Evolutionary conservation across 2,888 invertebrate genomes (phyloP), one percentile per base, ranked within the genome.

Genomic region (Xestoiulus laeticollis): DNA sequence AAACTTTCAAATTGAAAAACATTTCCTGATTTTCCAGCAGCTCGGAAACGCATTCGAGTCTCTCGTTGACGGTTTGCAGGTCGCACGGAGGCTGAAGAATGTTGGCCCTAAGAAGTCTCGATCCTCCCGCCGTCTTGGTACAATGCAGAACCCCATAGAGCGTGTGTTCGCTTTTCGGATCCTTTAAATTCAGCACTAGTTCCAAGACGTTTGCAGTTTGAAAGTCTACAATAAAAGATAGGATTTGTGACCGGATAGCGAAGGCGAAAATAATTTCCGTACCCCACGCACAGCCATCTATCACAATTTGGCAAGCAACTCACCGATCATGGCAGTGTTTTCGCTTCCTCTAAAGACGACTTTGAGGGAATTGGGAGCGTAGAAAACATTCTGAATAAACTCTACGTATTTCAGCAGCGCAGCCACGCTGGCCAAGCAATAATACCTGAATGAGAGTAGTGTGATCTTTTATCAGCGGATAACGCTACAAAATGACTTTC

Each of bases 351-450:
- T 95, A 91, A 96, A 98, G 90, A 95, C 95, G 48, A 98, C 94
- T 92, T 95, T 96, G 89, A 98, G 92, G 0, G 97, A 95, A 90
- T 94, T 94, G 87, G 94, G 94, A 0, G 95, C 94, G 92, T 96
- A 97, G 26, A 95, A 93, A 26, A 96, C 93, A 89, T 95, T 95
- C 90, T 96, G 95, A 88, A 95, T 94, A 90, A 94, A 95, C 92
- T 98, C 97, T 0, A 97, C 94, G 91, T 97, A 98, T 91, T 95
- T 96, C 5, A 98, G 91, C 3, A 98, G 93, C 4, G 97, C 98
- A 22, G 96, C 94, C n/a, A 95, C 95, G 0, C 98, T 95, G 14
- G 97, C 95, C 87, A 98, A 91, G 19, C 96, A 96, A 91, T 97
- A 97, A 92, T 96, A 97, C 91, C 97, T 97, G n/a, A n/a, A n/a